Evolutionary conservation across 2,888 invertebrate species (phyloP).

Genomic region (Sisyra nigra): DNA sequence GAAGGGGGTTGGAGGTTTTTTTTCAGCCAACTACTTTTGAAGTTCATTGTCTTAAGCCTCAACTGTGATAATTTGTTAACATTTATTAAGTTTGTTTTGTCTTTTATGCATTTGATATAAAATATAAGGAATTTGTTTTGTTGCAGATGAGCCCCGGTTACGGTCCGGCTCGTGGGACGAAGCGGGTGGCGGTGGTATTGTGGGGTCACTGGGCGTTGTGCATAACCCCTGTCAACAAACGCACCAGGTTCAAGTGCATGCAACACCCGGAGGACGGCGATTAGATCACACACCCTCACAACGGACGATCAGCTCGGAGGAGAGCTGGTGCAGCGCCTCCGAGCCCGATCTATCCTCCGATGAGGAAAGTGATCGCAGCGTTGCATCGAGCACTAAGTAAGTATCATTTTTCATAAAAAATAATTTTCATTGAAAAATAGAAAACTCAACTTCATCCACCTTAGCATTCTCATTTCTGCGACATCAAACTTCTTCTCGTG

Average conservation of each 20-base stretch:
- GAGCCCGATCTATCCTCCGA: constrained; percentile 45
- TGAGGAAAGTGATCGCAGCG: constrained; percentile 41
- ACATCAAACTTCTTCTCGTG: too few relatives aligned
- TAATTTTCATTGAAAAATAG: too few relatives aligned
- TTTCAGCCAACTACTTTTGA: too few relatives aligned
- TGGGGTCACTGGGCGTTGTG: constrained; percentile 25
- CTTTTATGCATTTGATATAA: too few relatives aligned
- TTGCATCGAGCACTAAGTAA: constrained; percentile 32
- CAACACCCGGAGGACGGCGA: constrained; percentile 14
- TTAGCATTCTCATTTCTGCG: too few relatives aligned
- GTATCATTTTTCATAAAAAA: constrained; percentile 13
- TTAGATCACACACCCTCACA: constrained; percentile 24
- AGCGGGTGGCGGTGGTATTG: constrained; percentile 54
- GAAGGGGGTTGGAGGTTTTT: too few relatives aligned
- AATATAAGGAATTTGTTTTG: constrained; percentile 11
- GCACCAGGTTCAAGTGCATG: constrained; percentile 22
- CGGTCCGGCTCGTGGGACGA: constrained; percentile 70
- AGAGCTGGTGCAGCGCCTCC: constrained; percentile 48
- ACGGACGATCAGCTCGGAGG: constrained; percentile 35
- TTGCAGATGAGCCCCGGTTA: constrained; percentile 64
- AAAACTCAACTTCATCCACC: too few relatives aligned
- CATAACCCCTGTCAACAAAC: constrained; percentile 34
- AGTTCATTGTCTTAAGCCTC: too few relatives aligned
- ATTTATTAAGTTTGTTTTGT: too few relatives aligned
- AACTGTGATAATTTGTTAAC: too few relatives aligned